Percentiles rank a stretch among this genome's conserved stretches.
phyloP scores from a whole-genome alignment of 1,140 invertebrate genomes.

The Leptoteleia sp. region DNA sequence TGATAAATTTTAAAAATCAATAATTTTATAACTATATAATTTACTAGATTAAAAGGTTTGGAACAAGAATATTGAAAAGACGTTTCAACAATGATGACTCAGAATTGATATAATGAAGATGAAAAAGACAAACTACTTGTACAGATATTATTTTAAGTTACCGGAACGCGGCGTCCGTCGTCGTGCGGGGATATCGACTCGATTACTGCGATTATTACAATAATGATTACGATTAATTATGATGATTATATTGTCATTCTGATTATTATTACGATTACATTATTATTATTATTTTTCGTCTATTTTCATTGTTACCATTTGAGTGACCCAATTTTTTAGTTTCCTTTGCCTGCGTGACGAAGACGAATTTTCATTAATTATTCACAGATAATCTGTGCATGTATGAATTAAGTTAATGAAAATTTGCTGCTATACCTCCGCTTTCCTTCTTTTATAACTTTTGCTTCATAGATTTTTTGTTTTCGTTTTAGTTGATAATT shows the following conservation, averaged over 20 bases:
- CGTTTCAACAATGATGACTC: constrained; percentile 10
- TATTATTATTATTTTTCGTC: constrained; percentile 67
- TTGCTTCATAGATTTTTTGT: too few relatives aligned
- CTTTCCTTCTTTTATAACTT: constrained; percentile 8
- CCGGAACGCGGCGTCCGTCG: constrained; percentile 40
- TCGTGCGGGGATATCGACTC: constrained; percentile 68
- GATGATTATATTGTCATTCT: constrained; percentile 65
- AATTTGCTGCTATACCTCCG: constrained; percentile 16
- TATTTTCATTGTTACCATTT: constrained; percentile 71
- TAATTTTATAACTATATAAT: too few relatives aligned
- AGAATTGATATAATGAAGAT: constrained; percentile 8
- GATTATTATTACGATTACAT: constrained; percentile 68
- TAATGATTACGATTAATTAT: constrained; percentile 64
- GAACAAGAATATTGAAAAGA: too few relatives aligned
- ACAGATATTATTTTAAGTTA: constrained; percentile 61
- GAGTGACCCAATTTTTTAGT: constrained; percentile 51
- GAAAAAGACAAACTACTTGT: constrained; percentile 30
- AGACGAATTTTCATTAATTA: constrained; percentile 1
- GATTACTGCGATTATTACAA: constrained; percentile 74
- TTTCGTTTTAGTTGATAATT: too few relatives aligned
- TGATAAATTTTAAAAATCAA: too few relatives aligned
- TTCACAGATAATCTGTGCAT: too few relatives aligned
- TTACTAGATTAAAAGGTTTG: constrained; percentile 9
- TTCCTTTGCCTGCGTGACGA: background rate
- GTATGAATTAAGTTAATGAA: constrained; percentile 1